phyloP scores from a whole-genome alignment of 2,797 vertebrate genomes.

The Sebastes trivittatus region DNA sequence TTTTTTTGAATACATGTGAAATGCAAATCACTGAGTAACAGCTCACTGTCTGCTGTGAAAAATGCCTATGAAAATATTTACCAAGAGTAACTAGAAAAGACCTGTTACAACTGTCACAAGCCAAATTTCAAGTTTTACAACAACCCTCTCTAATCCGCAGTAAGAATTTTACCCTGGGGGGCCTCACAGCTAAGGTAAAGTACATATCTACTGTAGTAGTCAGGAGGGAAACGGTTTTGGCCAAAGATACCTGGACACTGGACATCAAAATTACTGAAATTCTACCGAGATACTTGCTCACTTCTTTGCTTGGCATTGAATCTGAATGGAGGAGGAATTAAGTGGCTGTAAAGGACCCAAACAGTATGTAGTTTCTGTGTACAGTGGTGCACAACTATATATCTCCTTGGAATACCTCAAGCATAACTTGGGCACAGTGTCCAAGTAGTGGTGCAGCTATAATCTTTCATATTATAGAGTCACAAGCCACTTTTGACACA shows the following conservation, averaged over 20 bases:
- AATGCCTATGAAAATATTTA: not conserved
- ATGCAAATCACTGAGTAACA: not conserved
- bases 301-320: not conserved
- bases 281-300: not conserved
- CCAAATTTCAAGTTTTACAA: not conserved
- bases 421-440: not conserved
- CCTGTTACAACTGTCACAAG: too few relatives aligned
- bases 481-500: not conserved
- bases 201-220: not conserved
- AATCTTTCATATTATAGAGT: not conserved
- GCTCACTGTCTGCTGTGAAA: not conserved
- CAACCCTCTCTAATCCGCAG: not conserved
- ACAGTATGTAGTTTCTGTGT: not conserved
- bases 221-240: not conserved
- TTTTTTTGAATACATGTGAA: not conserved
- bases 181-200: not conserved
- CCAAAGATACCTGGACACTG: not conserved
- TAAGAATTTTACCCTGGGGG: not conserved
- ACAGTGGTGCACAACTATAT: not conserved
- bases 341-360: not conserved
- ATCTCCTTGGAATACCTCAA: not conserved
- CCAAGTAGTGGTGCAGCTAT: not conserved
- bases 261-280: not conserved
- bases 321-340: not conserved
- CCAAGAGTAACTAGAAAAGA: not conserved